Percentiles rank a stretch among this genome's conserved stretches.
Conservation (phyloP, 2,797 vertebrate species). For the Enteromius anoplus region DNA sequence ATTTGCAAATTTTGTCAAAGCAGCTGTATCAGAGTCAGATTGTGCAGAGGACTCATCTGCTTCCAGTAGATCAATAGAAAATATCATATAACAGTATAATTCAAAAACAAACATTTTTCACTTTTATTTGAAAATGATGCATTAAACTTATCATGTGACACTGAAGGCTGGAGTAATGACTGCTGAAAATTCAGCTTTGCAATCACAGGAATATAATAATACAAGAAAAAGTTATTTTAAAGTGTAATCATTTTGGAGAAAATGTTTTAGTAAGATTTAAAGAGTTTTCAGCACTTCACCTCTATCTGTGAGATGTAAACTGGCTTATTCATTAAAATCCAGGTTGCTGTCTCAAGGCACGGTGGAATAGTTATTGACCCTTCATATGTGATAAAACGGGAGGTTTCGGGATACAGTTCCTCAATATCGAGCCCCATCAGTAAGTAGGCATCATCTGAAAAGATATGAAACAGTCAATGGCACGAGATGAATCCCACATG, state of each 20-base stretch:
- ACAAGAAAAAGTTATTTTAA: not conserved
- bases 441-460: conserved; percentile 92
- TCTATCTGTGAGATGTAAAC: conserved; percentile 97
- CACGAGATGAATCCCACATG: not conserved
- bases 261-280: not conserved
- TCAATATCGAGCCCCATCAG: conserved; percentile 93
- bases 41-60: no score
- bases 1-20: no score
- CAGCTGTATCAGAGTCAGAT: no score
- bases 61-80: no score
- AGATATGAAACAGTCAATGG: not conserved
- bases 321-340: conserved; percentile 98
- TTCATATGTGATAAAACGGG: conserved; percentile 95
- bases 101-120: no score
- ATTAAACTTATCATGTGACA: not conserved
- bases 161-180: not conserved
- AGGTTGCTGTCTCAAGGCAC: conserved; percentile 95
- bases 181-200: not conserved
- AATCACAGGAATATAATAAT: not conserved
- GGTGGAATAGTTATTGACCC: conserved; percentile 96
- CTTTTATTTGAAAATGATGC: no score
- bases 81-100: no score
- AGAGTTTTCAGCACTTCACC: conserved; percentile 72
- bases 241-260: no score
- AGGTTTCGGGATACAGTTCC: conserved; percentile 94